These are phyloP conservation scores for Theristicus caerulescens DNA, from an alignment of 2,113 vertebrate genomes.

Conservation along the genomic window DNA sequence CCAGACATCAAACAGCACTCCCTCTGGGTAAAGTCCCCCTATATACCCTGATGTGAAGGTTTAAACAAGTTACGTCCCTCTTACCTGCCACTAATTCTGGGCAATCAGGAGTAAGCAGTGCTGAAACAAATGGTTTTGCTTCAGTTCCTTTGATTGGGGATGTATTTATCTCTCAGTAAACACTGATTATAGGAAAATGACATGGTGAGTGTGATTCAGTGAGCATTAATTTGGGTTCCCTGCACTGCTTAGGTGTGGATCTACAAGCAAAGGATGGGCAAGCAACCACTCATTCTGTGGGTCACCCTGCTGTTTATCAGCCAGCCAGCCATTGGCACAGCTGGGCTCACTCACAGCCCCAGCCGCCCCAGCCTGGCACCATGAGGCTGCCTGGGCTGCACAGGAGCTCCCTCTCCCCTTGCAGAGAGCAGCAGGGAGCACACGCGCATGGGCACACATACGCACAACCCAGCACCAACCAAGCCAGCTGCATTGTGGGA, in stretches of 20 bases:
- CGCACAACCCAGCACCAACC: background rate
- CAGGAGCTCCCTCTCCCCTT: background rate
- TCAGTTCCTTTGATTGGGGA: background rate
- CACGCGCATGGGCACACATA: fast-evolving
- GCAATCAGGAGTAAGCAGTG: background rate
- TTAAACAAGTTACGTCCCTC: background rate
- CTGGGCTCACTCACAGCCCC: background rate
- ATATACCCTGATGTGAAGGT: background rate
- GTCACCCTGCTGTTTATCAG: background rate
- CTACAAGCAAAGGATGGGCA: background rate
- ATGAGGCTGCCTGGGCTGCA: background rate
- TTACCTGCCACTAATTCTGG: background rate
- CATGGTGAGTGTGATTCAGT: background rate
- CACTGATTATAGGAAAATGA: background rate
- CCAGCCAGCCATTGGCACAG: background rate
- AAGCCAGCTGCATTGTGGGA: background rate
- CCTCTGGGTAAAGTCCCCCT: background rate
- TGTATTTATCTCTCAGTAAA: background rate
- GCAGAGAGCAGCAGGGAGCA: background rate
- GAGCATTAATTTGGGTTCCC: background rate
- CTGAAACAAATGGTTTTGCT: background rate
- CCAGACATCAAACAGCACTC: background rate
- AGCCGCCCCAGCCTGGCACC: background rate
- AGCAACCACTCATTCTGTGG: fast-evolving
- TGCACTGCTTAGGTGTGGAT: fast-evolving